phyloP scores from a whole-genome alignment of 2,797 vertebrate species.

The Sebastolobus altivelis region DNA sequence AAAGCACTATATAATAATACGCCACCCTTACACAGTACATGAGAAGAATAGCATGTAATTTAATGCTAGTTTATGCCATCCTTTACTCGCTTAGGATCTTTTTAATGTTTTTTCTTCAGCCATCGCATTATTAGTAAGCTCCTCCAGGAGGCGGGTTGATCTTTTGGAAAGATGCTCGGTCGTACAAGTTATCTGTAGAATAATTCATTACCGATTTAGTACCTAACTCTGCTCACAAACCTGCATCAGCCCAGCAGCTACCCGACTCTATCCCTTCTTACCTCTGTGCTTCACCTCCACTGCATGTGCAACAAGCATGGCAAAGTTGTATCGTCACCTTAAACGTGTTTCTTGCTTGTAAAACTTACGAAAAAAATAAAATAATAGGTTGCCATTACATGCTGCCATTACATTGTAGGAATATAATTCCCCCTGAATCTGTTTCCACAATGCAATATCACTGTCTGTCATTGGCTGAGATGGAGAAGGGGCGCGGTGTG shows the following conservation, averaged over 20 bases:
- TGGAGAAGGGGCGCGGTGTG: conserved; percentile 31
- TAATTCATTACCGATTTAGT: conserved; percentile 44
- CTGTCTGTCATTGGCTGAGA: conserved; percentile 73
- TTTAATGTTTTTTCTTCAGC: conserved; percentile 57
- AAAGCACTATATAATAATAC: conserved; percentile 62
- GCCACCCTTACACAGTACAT: conserved; percentile 54
- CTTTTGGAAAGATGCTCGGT: conserved; percentile 49
- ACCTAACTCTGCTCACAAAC: conserved; percentile 50
- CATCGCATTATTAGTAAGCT: conserved; percentile 47
- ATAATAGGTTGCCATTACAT: conserved; percentile 75
- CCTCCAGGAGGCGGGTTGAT: conserved; percentile 46
- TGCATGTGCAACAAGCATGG: conserved; percentile 83
- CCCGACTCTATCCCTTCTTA: conserved; percentile 66
- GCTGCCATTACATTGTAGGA: conserved; percentile 77
- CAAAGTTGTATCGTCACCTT: conserved; percentile 69
- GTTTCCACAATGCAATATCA: conserved; percentile 85
- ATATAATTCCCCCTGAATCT: conserved; percentile 70
- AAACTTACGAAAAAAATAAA: conserved; percentile 35
- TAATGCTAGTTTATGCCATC: conserved; percentile 65
- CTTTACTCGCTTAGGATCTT: conserved; percentile 64
- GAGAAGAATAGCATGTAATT: conserved; percentile 69
- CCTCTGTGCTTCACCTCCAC: conserved; percentile 74
- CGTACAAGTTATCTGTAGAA: conserved; percentile 43
- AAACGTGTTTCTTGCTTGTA: conserved; percentile 79
- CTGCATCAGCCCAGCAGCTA: conserved; percentile 53